These are phyloP conservation scores for Acromyrmex heyeri DNA, from an alignment of 1,140 invertebrate species.

Conservation along the genomic window DNA sequence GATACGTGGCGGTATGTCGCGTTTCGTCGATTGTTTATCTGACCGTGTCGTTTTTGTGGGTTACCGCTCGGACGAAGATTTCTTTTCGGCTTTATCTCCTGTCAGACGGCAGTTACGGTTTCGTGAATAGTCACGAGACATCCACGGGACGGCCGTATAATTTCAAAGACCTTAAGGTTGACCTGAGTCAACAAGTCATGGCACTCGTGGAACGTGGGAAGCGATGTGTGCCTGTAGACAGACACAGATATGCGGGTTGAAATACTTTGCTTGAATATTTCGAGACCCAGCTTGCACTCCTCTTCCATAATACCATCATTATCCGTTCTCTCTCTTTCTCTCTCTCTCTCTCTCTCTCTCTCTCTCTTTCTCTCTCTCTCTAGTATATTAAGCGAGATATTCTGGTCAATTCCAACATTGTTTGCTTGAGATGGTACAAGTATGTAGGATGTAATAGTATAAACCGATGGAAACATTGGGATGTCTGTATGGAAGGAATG, in stretches of 20 bases:
- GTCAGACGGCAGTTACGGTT: slow-evolving; percentile 56
- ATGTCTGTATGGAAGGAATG: too few species aligned
- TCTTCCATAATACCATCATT: slow-evolving; percentile 2
- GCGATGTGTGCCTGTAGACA: slow-evolving; percentile 55
- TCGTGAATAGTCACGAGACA: slow-evolving; percentile 70
- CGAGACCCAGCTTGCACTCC: slow-evolving; percentile 26
- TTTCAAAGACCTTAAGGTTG: slow-evolving; percentile 74
- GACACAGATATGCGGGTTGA: slow-evolving; percentile 50
- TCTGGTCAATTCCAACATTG: slow-evolving; percentile 1
- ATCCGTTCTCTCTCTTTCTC: not conserved
- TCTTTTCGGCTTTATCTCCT: slow-evolving; percentile 52
- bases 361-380: not conserved
- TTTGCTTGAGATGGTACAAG: slow-evolving; percentile 6
- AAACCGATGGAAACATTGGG: not conserved
- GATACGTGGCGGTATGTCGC: slow-evolving; percentile 2
- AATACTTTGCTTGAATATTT: slow-evolving; percentile 61
- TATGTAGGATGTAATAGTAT: not conserved
- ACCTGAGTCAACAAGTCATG: slow-evolving; percentile 74
- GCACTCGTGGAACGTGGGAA: slow-evolving; percentile 69
- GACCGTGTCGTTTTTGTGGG: slow-evolving; percentile 50
- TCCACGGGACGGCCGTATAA: slow-evolving; percentile 67
- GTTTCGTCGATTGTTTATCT: slow-evolving; percentile 53
- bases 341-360: not conserved
- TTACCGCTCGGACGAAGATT: slow-evolving; percentile 52
- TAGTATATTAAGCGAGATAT: not conserved